Base-by-base conservation (phyloP, 2,797 vertebrate species). In the Peromyscus eremicus region DNA sequence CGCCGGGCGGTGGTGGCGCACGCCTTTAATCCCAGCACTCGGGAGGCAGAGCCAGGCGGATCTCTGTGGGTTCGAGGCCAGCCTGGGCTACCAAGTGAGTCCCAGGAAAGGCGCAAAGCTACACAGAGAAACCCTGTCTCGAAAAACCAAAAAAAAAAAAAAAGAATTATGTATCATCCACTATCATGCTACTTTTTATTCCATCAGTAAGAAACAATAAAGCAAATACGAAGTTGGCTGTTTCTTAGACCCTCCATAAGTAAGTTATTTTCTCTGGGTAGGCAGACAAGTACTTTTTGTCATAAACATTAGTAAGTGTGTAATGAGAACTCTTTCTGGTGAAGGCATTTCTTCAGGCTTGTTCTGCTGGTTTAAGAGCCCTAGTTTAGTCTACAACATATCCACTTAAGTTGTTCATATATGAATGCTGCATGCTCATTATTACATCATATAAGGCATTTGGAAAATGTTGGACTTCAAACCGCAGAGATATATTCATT, bases 391-490 rank as follows among this genome's bases (percentile, higher is more conserved):
- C 86, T 83, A 76, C 16, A 46, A 43, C 37, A 66, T 75, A 80
- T 6, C 23, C 60, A 89, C 37, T 60, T 9, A 76, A 68, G n/a
- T 2, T 10, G 43, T 81, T 84, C 90, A 91, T 81, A 82, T 16
- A 55, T 93, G 87, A 91, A 3, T 94, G 49, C 71, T 80, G 92
- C 73, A 66, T 70, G 16, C 29, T 95, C 80, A 46, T 5, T 92
- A 32, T 95, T 92, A 89, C 17, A 37, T 43, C 81, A 60, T 40
- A 52, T 57, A 82, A 95, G 13, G 4, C 43, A 52, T 34, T 91
- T 87, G 75, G 49, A 94, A 96, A 96, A 94, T 49, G 10, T 62
- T 5, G 46, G 16, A 71, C 92, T 95, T 95, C 32, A 88, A 95
- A 94, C 85, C 60, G 71, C 52, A 5, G 40, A 3, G 12, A 37